A percentile compares a stretch with the other conserved stretches of the same genome.
These are phyloP conservation scores for Oscheius sp. DNA, from an alignment of 2,888 invertebrate species.

Conservation along the genomic window DNA sequence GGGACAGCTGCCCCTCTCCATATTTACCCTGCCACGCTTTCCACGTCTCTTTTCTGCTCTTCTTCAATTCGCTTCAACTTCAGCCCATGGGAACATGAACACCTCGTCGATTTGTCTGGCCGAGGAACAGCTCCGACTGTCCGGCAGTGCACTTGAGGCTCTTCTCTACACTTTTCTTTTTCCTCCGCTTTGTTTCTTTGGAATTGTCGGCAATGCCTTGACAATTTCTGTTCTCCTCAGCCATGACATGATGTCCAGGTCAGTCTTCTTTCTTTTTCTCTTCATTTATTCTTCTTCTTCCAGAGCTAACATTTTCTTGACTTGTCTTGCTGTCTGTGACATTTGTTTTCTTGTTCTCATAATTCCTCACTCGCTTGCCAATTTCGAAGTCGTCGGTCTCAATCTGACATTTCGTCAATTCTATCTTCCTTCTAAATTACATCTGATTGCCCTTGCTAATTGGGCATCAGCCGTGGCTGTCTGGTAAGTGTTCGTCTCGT, in stretches of 20 bases:
- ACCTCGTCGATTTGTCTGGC: conserved; percentile 52
- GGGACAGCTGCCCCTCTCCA: conserved; percentile 16
- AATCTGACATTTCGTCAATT: conserved; percentile 62
- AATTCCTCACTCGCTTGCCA: conserved; percentile 68
- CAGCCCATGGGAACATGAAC: conserved; percentile 33
- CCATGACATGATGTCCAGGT: conserved; percentile 67
- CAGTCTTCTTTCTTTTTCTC: not conserved
- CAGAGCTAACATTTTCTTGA: conserved; percentile 69
- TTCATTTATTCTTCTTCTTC: conserved; percentile 13
- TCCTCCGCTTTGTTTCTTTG: conserved; percentile 60
- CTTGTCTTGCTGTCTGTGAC: conserved; percentile 68
- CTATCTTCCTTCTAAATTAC: conserved; percentile 64
- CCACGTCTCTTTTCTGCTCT: conserved; percentile 12
- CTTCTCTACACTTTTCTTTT: conserved; percentile 59
- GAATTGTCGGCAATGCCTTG: conserved; percentile 62
- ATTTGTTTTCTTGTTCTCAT: conserved; percentile 68
- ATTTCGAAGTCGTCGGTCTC: conserved; percentile 62
- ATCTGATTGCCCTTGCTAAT: conserved; percentile 59
- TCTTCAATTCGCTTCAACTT: not conserved
- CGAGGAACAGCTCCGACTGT: conserved; percentile 55
- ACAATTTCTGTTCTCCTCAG: conserved; percentile 62
- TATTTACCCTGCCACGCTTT: conserved; percentile 11
- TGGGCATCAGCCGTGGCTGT: conserved; percentile 7
- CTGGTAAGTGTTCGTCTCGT: not conserved
- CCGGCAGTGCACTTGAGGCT: conserved; percentile 60